These are phyloP conservation scores for Hesperia comma DNA, from an alignment of 2,888 invertebrate genomes.

Conservation along the genomic window DNA sequence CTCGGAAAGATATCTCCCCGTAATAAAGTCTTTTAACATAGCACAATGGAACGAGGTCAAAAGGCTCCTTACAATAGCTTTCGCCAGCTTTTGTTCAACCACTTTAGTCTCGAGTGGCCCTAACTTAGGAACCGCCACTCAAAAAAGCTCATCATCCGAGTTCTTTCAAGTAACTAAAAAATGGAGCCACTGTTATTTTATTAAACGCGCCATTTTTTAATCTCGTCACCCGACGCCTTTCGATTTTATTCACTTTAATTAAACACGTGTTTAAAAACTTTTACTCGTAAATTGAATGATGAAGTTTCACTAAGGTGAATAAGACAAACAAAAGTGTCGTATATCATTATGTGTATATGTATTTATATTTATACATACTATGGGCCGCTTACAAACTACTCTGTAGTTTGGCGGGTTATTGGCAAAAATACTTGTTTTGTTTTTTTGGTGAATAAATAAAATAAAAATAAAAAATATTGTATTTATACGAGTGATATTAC, in stretches of 20 bases:
- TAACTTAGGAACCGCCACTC: conserved; percentile 45
- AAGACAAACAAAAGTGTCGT: no score
- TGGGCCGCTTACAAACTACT: no score
- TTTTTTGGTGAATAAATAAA: no score
- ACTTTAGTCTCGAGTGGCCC: conserved; percentile 48
- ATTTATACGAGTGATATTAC: no score
- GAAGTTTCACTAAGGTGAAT: no score
- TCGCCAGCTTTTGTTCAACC: conserved; percentile 49
- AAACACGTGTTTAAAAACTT: no score
- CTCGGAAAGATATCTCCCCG: conserved; percentile 29
- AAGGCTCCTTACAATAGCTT: conserved; percentile 52
- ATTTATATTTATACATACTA: no score
- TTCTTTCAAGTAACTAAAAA: conserved; percentile 39
- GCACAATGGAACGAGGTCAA: conserved; percentile 52
- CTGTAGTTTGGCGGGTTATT: no score
- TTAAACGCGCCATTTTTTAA: conserved; percentile 29
- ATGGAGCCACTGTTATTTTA: conserved; percentile 27
- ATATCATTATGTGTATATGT: no score
- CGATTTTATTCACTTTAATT: neutral
- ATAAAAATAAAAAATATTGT: no score
- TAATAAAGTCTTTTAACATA: conserved; percentile 34
- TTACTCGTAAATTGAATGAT: no score
- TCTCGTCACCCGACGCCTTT: conserved; percentile 1
- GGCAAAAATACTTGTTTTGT: no score
- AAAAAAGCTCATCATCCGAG: conserved; percentile 46